These are phyloP conservation scores for Chiropotes sagulatus DNA, from an alignment of 2,797 vertebrate species.

Conservation along the genomic window DNA sequence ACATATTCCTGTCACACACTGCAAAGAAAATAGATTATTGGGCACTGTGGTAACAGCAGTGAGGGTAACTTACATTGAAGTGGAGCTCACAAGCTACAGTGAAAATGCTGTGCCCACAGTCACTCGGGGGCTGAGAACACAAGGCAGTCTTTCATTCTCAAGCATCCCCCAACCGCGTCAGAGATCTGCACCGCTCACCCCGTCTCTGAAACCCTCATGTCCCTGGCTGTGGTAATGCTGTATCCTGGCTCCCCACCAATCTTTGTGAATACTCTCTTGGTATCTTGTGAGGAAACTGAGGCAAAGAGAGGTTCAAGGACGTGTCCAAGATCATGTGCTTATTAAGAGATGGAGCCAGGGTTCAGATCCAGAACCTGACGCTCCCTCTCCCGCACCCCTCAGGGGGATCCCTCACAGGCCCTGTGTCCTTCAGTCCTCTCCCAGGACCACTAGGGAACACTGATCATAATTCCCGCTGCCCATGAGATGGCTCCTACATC, in stretches of 20 bases:
- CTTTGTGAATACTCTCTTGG: neutral
- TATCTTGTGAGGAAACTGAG: neutral
- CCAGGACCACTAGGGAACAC: neutral
- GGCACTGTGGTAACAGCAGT: neutral
- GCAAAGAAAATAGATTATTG: neutral
- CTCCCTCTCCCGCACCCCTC: neutral
- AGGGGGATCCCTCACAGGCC: no score
- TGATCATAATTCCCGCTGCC: neutral
- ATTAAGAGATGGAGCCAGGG: neutral
- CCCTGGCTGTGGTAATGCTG: neutral
- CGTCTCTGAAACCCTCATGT: neutral
- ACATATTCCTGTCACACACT: neutral
- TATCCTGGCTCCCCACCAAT: neutral
- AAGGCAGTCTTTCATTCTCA: neutral
- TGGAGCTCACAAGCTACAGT: neutral
- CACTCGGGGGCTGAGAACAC: neutral
- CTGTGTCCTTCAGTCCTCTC: neutral
- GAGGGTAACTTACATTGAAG: neutral
- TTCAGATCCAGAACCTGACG: fast-evolving
- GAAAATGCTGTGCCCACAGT: neutral
- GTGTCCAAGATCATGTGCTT: neutral
- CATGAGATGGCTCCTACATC: neutral
- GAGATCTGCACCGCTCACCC: neutral
- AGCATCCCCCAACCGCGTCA: neutral
- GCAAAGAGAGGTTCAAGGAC: neutral